These are phyloP conservation scores for Microtus pennsylvanicus DNA, from an alignment of 2,113 vertebrate species.

Conservation along the genomic window DNA sequence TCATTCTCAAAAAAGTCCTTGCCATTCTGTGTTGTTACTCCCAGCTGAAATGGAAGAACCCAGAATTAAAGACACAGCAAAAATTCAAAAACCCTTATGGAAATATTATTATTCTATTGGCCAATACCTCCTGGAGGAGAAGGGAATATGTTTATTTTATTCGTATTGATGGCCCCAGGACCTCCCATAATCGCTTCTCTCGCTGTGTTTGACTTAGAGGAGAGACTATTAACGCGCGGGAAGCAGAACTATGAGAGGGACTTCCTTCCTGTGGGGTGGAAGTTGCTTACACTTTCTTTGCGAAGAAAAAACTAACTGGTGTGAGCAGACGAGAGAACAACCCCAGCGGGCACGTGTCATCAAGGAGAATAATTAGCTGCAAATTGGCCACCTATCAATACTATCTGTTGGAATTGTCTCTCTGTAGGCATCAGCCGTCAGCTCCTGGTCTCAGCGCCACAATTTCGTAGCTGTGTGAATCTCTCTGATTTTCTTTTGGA, in stretches of 20 bases:
- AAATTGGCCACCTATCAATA: neutral
- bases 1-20: neutral
- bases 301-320: neutral
- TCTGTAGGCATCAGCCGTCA: neutral
- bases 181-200: neutral
- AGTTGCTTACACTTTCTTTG: neutral
- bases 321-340: neutral
- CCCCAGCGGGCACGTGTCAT: neutral
- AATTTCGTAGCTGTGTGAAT: neutral
- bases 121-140: neutral
- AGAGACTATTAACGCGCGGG: neutral
- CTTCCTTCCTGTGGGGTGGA: neutral
- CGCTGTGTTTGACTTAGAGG: neutral
- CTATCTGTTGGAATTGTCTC: neutral
- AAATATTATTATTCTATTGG: conserved; percentile 13
- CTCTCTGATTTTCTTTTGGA: neutral
- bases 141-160: neutral
- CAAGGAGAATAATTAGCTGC: neutral
- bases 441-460: neutral
- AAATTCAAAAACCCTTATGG: neutral
- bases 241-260: neutral
- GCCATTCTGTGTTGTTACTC: neutral
- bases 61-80: neutral
- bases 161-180: neutral
- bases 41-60: neutral